Conservation (phyloP, 2,113 vertebrate genomes). For the Spilogale gracilis region DNA sequence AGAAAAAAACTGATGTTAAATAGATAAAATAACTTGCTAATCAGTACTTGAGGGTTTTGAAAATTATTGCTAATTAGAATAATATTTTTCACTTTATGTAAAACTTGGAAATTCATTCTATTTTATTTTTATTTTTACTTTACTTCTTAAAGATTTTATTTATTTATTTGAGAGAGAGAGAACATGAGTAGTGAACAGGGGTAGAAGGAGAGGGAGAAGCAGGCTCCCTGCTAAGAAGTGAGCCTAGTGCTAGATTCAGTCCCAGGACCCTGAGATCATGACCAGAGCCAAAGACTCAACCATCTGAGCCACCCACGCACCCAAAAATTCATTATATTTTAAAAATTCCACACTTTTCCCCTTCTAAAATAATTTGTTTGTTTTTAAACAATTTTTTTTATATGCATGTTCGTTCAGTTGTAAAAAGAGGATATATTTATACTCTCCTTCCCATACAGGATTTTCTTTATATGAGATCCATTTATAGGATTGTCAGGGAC, state of each 20-base stretch:
- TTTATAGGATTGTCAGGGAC: neutral
- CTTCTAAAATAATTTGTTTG: neutral
- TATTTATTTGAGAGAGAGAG: no score
- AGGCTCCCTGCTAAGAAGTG: no score
- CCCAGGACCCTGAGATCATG: neutral
- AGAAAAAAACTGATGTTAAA: neutral
- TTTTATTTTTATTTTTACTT: neutral
- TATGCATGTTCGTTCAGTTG: neutral
- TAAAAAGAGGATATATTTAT: neutral
- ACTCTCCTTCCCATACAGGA: neutral
- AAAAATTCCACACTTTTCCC: neutral
- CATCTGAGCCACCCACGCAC: neutral
- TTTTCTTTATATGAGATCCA: neutral
- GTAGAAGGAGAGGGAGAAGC: neutral
- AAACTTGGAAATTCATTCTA: neutral
- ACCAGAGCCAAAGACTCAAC: neutral
- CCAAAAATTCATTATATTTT: neutral
- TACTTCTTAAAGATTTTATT: no score
- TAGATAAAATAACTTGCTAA: neutral
- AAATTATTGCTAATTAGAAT: neutral
- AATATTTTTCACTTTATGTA: neutral
- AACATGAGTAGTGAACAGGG: no score
- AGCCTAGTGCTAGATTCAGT: neutral
- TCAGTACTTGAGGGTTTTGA: neutral
- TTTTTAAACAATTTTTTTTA: neutral